Conservation (phyloP, 2,797 vertebrate genomes). For the Malacoraja senta region DNA sequence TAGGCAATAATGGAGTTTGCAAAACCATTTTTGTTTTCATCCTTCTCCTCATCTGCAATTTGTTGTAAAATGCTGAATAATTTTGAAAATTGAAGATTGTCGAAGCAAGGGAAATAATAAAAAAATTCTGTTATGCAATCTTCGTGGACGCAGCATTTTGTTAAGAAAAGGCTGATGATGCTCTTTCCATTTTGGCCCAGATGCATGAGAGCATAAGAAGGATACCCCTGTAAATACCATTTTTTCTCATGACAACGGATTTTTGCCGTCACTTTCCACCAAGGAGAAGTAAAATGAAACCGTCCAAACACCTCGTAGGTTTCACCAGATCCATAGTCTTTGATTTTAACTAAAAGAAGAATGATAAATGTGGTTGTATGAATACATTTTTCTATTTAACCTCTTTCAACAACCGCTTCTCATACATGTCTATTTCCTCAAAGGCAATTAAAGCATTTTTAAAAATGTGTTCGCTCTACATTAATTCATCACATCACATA, state of each 20-base stretch:
- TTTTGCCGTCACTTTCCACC: constrained; percentile 66
- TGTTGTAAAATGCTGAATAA: constrained; percentile 51
- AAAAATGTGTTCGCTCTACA: neutral
- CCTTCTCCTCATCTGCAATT: constrained; percentile 47
- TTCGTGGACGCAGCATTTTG: constrained; percentile 45
- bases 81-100: constrained; percentile 53
- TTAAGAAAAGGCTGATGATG: constrained; percentile 62
- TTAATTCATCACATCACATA: neutral
- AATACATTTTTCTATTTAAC: neutral
- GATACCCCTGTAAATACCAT: constrained; percentile 52
- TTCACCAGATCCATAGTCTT: constrained; percentile 46
- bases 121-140: constrained; percentile 47
- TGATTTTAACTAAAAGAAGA: constrained; percentile 55
- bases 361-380: neutral
- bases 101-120: constrained; percentile 50
- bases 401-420: neutral
- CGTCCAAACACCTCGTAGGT: constrained; percentile 54
- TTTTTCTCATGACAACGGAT: constrained; percentile 40
- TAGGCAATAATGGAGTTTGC: neutral
- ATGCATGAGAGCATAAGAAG: constrained; percentile 60
- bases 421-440: neutral
- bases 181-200: constrained; percentile 45
- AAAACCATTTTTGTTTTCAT: neutral
- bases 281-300: constrained; percentile 61
- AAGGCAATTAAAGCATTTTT: neutral